Evolutionary conservation across 1,140 invertebrate genomes (phyloP), one percentile per base, ranked within the genome.

Genomic region (Atta texana): DNA sequence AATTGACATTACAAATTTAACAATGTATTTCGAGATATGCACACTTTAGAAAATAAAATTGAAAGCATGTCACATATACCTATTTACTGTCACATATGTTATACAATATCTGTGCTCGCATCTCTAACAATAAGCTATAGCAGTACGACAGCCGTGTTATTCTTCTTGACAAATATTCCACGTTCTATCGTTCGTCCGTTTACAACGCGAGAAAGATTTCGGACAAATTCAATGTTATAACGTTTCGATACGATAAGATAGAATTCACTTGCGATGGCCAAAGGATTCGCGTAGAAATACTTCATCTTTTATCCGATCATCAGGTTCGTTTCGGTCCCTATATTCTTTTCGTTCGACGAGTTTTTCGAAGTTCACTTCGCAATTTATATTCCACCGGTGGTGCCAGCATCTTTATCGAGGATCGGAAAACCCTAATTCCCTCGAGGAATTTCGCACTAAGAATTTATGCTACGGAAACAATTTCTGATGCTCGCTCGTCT

Each of bases 391-490:
- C 80, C 80, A 49, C 5, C 80, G 39, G 28, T 51, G 69, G 39
- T 51, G 69, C 69, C 80, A 84, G 80, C 80, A 84, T 84, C 80
- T 84, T 84, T 84, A 84, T 84, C 80, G 80, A 12, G 39, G 69
- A 84, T 84, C 80, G 80, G 80, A 74, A 75, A 75, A 75, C 80
- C 80, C 80, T 84, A 84, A 84, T 84, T 84, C 80, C 80, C 66
- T 57, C 69, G 80, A 28, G 55, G 80, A 84, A 84, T 84, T 75
- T 61, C 24, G 55, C 69, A 75, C 80, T 84, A 84, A 84, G 80
- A 84, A 84, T 75, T 84, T 75, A 81, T 71, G 69, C 80, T 51
- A 74, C 55, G 55, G 80, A 84, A 84, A 84, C 80, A 84, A 84
- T 84, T 84, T 84, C 55, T 69, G 80, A 84, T 84, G 80, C 39